A percentile compares a stretch with the other conserved stretches of the same genome.
Conservation (phyloP, 1,140 invertebrate genomes). For the Aphaenogaster rudis region DNA sequence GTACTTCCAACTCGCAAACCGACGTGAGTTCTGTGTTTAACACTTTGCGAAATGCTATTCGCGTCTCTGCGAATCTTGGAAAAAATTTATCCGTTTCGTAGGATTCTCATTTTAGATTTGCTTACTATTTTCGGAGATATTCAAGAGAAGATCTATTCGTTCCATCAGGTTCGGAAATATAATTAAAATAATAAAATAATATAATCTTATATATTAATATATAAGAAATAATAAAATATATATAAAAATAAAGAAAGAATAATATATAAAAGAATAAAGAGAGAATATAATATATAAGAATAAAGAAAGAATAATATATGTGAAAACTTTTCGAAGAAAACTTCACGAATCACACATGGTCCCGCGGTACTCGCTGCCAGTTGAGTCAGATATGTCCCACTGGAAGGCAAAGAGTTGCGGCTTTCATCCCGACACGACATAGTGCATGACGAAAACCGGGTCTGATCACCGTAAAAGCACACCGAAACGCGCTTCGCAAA, state of each 20-base stretch:
- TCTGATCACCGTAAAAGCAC: conserved; percentile 80
- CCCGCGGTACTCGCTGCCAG: neutral
- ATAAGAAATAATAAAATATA: neutral
- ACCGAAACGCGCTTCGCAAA: conserved; percentile 78
- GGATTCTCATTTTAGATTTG: neutral
- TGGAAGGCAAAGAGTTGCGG: conserved; percentile 31
- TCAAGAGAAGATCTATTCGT: neutral
- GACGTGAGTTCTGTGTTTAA: conserved; percentile 70
- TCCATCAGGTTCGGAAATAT: neutral
- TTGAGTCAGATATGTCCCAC: conserved; percentile 58
- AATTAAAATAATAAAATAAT: neutral
- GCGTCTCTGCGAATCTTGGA: neutral
- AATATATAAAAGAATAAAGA: neutral
- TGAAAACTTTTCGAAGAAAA: conserved; percentile 3
- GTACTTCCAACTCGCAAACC: conserved; percentile 53
- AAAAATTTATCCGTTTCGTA: neutral
- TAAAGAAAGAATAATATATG: neutral
- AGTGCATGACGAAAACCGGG: conserved; percentile 63
- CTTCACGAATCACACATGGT: neutral
- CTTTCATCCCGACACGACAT: conserved; percentile 12
- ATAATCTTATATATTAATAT: neutral
- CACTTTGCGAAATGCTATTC: conserved; percentile 28
- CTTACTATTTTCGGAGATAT: neutral
- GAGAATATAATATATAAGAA: neutral
- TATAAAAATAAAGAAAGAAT: neutral